Evolutionary conservation across 2,113 vertebrate genomes (phyloP).

Genomic region (Sebastes fasciatus): DNA sequence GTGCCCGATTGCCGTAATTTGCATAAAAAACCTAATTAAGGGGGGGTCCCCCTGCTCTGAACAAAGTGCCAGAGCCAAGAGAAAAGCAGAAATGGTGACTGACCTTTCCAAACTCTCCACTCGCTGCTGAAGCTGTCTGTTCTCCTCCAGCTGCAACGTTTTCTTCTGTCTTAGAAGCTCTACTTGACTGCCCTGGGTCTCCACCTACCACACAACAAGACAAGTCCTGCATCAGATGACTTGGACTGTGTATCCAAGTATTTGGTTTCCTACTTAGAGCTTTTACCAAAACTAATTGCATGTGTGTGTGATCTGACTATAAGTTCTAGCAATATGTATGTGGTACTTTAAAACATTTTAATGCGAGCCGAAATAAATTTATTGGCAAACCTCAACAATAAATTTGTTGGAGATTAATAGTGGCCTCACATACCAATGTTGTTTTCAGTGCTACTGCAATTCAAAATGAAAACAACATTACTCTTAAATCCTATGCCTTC

Average conservation of each 20-base stretch:
- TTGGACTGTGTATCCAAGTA: neutral
- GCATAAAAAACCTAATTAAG: too few relatives aligned
- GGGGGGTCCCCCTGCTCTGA: neutral
- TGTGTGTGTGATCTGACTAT: neutral
- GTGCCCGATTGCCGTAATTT: too few relatives aligned
- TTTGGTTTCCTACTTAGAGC: neutral
- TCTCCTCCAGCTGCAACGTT: conserved; percentile 90
- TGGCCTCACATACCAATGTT: neutral
- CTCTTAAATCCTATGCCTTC: neutral
- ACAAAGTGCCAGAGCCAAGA: neutral
- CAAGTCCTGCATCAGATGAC: neutral
- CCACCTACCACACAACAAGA: conserved; percentile 84
- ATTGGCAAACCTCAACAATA: neutral
- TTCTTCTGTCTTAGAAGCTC: conserved; percentile 91
- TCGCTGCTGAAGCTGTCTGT: conserved; percentile 89
- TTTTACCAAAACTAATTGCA: neutral
- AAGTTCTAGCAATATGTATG: neutral
- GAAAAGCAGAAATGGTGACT: conserved; percentile 1
- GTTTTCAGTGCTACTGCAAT: neutral
- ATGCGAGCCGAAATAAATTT: neutral
- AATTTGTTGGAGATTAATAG: neutral
- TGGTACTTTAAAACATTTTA: neutral
- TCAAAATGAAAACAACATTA: neutral
- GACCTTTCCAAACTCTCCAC: conserved; percentile 92
- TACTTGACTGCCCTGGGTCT: conserved; percentile 90